Conservation (phyloP, 2,113 vertebrate genomes). For the Scophthalmus maximus region DNA sequence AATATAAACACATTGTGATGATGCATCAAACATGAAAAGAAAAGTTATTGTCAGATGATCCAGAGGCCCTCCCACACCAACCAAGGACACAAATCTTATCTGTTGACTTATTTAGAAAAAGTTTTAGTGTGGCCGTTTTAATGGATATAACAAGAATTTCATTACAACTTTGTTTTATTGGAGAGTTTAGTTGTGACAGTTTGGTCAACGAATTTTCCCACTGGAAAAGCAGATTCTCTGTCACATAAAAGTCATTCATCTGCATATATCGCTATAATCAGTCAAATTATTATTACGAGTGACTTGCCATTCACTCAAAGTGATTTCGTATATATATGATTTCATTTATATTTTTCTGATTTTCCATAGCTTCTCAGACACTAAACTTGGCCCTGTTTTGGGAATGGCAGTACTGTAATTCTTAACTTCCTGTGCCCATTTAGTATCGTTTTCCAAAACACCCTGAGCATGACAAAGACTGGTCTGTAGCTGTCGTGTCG, state of each 20-base stretch:
- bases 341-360: not conserved
- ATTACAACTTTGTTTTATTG: not conserved
- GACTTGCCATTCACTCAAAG: too few relatives aligned
- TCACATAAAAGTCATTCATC: too few relatives aligned
- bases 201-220: too few relatives aligned
- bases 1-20: too few relatives aligned
- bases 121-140: too few relatives aligned
- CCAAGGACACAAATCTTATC: not conserved
- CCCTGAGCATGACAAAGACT: conserved; percentile 38
- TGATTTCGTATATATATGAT: too few relatives aligned
- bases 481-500: conserved; percentile 26
- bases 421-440: not conserved
- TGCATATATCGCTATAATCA: too few relatives aligned
- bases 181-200: too few relatives aligned
- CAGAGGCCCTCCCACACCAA: not conserved
- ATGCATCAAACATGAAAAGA: too few relatives aligned
- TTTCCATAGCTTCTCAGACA: not conserved
- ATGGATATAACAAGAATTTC: not conserved
- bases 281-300: too few relatives aligned
- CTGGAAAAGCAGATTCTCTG: too few relatives aligned
- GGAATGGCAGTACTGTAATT: not conserved
- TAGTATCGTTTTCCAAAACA: conserved; percentile 46
- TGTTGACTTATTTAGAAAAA: too few relatives aligned
- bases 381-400: not conserved
- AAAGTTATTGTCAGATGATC: not conserved